phyloP scores from a whole-genome alignment of 2,113 vertebrate genomes.

The Ammodytes marinus region DNA sequence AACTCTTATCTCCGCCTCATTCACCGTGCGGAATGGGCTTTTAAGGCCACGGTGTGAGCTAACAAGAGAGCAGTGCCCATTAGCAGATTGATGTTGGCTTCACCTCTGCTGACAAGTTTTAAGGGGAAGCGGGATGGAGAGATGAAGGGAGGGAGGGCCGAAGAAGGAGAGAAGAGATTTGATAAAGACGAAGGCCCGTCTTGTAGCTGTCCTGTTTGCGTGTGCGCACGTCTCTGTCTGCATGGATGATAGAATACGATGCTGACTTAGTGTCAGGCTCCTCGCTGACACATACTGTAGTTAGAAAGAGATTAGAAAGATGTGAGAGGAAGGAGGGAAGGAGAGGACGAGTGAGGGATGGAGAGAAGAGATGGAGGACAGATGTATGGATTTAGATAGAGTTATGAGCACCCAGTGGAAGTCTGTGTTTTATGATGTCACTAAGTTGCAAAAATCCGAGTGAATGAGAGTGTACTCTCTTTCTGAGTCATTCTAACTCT shows the following conservation, averaged over 20 bases:
- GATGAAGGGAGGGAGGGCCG: conserved; percentile 35
- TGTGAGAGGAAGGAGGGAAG: conserved; percentile 22
- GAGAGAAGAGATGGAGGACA: conserved; percentile 40
- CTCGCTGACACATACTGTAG: conserved; percentile 61
- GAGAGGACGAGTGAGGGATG: background rate
- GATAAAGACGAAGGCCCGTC: conserved; percentile 60
- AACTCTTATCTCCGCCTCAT: background rate
- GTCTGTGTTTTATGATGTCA: conserved; percentile 37
- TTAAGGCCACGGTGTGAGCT: conserved; percentile 27
- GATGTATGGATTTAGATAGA: conserved; percentile 47
- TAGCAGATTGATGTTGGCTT: conserved; percentile 52
- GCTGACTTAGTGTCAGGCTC: conserved; percentile 74
- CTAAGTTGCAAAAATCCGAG: conserved; percentile 16
- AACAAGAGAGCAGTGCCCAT: conserved; percentile 35
- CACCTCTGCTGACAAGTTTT: conserved; percentile 55
- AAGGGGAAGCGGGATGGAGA: conserved; percentile 37
- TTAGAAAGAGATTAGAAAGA: conserved; percentile 64
- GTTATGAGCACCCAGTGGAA: conserved; percentile 1
- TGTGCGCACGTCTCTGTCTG: conserved; percentile 62
- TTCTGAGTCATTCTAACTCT: conserved; percentile 11
- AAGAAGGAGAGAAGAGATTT: conserved; percentile 55
- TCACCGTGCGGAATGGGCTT: background rate
- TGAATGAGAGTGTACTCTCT: conserved; percentile 31
- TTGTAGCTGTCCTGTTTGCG: conserved; percentile 73
- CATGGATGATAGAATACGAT: conserved; percentile 72